Conservation (phyloP, 1,140 invertebrate genomes). For the Helicoverpa armigera region DNA sequence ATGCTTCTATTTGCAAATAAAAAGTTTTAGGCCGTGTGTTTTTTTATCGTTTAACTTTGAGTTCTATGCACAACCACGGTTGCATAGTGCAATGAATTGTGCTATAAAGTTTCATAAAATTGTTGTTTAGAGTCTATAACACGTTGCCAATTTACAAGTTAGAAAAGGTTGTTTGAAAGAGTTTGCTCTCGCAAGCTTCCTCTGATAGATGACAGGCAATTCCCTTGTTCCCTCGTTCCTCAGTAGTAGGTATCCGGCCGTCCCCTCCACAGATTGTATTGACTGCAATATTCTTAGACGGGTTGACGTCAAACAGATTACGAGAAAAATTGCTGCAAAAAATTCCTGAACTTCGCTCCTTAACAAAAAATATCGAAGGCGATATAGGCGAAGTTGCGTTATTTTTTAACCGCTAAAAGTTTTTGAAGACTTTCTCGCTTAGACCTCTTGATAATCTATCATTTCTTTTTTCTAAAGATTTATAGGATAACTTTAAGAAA, state of each 20-base stretch:
- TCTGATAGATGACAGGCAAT: slow-evolving; percentile 46
- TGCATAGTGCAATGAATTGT: background rate
- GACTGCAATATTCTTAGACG: slow-evolving; percentile 46
- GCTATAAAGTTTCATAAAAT: background rate
- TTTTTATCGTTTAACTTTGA: too few species aligned
- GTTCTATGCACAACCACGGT: too few species aligned
- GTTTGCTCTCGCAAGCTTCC: slow-evolving; percentile 14
- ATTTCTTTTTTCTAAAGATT: background rate
- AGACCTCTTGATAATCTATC: slow-evolving; percentile 8
- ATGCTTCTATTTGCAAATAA: too few species aligned
- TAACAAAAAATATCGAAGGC: slow-evolving; percentile 36
- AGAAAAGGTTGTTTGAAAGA: slow-evolving; percentile 19
- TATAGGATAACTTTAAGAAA: background rate
- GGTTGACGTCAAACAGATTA: slow-evolving; percentile 45
- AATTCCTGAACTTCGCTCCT: slow-evolving; percentile 3
- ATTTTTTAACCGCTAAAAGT: slow-evolving; percentile 2
- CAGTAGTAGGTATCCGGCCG: background rate
- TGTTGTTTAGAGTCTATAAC: background rate
- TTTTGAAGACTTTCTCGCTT: slow-evolving; percentile 30
- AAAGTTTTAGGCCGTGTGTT: too few species aligned
- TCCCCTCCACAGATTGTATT: slow-evolving; percentile 40
- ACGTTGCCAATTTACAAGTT: background rate
- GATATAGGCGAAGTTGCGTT: slow-evolving; percentile 2
- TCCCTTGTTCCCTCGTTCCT: slow-evolving; percentile 38
- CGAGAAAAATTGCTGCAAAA: slow-evolving; percentile 8